These are phyloP conservation scores for Galaxea fascicularis DNA, from an alignment of 92 coral and sea anemone genomes.

Conservation along the genomic window DNA sequence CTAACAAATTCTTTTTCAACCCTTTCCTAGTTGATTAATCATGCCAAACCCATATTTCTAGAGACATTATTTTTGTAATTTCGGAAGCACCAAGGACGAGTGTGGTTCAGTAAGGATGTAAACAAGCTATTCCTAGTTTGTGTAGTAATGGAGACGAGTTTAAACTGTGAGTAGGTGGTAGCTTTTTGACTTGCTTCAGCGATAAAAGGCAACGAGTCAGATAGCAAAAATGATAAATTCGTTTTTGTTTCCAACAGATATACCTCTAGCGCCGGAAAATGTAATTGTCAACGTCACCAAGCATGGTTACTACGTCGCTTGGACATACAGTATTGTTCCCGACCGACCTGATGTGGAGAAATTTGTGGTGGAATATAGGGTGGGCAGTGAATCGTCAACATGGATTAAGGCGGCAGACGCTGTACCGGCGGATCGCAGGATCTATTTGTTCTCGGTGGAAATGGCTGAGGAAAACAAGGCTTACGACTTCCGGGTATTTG, in stretches of 20 bases:
- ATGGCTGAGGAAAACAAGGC: conserved; percentile 64
- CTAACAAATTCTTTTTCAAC: not conserved
- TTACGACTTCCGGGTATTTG: conserved; percentile 92
- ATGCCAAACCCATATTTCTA: too few species aligned
- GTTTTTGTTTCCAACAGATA: conserved; percentile 43
- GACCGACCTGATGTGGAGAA: conserved; percentile 85
- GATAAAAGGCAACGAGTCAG: too few species aligned
- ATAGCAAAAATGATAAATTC: not conserved
- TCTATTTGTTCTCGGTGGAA: conserved; percentile 69
- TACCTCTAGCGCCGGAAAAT: conserved; percentile 87
- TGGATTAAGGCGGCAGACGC: conserved; percentile 71
- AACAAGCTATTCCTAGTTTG: too few species aligned
- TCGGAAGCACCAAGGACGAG: too few species aligned
- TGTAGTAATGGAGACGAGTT: too few species aligned
- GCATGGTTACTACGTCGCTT: conserved; percentile 80
- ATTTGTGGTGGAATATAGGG: conserved; percentile 83
- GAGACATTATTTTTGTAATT: too few species aligned
- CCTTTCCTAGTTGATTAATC: too few species aligned
- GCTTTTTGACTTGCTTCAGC: too few species aligned
- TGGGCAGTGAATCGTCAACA: conserved; percentile 68
- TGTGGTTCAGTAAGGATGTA: too few species aligned
- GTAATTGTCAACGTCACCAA: conserved; percentile 83
- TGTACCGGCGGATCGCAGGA: conserved; percentile 63
- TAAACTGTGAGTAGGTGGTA: too few species aligned
- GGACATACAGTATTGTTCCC: conserved; percentile 84